Base-by-base conservation (phyloP, 2,888 invertebrate species). In the Beris morrisii region DNA sequence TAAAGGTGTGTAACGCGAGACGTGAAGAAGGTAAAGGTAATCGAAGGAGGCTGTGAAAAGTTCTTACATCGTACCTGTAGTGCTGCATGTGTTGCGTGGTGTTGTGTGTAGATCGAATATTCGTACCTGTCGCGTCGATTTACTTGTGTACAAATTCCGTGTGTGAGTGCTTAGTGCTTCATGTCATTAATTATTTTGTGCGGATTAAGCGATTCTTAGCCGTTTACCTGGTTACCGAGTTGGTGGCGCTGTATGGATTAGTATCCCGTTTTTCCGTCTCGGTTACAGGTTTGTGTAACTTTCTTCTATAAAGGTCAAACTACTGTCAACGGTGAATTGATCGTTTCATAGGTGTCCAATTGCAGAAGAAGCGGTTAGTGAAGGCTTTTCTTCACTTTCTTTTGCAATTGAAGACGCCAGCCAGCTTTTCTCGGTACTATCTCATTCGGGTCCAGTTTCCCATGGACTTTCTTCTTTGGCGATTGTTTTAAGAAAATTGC, bases 151-250 rank as follows among this genome's bases (percentile, higher is more conserved):
- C 38, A 7, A 38, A 38, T 7, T 38, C 5, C 9, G 38, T 38
- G 38, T 9, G 7, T n/a, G 9, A 7, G 38, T 5, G 38, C 38
- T 38, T 3, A 38, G 38, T 38, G 38, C 9, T 7, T 38, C 38
- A 38, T 38, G 9, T 38, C 38, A 9, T 38, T 1, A 38, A 38
- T 38, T 38, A 53, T 11, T 52, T 53, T 53, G 3, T 61, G 61
- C 50, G 61, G 50, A 52, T 61, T 61, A 50, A 50, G 15, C 52
- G 61, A 52, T 52, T 50, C 46, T 31, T 48, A 46, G 48, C 12
- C 28, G 52, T 61, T 52, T 50, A 61, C n/a, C 52, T 50, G 61
- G 59, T 59, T 50, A 59, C 32, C 48, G 59, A 32, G 59, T 59
- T 59, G 50, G 15, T 52, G 61, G 61, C 50, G 52, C 58, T 58